Evolutionary conservation across 2,888 invertebrate genomes (phyloP).

Genomic region (Hydraecia micacea): DNA sequence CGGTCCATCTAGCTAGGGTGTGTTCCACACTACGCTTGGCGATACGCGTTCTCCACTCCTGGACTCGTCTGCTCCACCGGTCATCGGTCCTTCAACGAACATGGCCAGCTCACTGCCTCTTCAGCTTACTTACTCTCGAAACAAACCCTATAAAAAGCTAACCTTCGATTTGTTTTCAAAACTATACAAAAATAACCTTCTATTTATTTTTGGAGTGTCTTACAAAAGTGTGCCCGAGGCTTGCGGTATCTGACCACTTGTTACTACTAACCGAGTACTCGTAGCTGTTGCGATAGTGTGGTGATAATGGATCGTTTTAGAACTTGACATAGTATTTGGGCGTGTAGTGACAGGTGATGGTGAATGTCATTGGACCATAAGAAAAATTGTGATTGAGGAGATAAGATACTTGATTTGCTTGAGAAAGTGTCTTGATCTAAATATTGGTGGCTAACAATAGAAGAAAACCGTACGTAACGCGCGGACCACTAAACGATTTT

Average conservation of each 20-base stretch:
- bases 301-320: conserved; percentile 44
- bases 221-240: conserved; percentile 35
- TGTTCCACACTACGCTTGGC: neutral
- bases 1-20: neutral
- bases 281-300: conserved; percentile 33
- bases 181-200: neutral
- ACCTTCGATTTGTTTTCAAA: neutral
- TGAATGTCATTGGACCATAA: conserved; percentile 13
- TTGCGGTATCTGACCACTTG: conserved; percentile 28
- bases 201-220: conserved; percentile 7
- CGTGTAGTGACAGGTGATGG: conserved; percentile 19
- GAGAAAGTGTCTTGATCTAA: neutral
- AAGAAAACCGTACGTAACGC: neutral
- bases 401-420: neutral
- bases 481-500: too few species aligned
- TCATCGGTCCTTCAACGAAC: neutral
- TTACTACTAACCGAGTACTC: conserved; percentile 24
- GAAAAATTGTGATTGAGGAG: conserved; percentile 3
- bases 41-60: neutral
- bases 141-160: neutral
- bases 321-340: conserved; percentile 15
- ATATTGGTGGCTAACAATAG: neutral
- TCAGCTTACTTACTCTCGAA: neutral
- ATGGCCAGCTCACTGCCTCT: neutral
- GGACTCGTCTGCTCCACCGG: neutral